Conservation (phyloP, 2,113 vertebrate species). For the Aramus guarauna region DNA sequence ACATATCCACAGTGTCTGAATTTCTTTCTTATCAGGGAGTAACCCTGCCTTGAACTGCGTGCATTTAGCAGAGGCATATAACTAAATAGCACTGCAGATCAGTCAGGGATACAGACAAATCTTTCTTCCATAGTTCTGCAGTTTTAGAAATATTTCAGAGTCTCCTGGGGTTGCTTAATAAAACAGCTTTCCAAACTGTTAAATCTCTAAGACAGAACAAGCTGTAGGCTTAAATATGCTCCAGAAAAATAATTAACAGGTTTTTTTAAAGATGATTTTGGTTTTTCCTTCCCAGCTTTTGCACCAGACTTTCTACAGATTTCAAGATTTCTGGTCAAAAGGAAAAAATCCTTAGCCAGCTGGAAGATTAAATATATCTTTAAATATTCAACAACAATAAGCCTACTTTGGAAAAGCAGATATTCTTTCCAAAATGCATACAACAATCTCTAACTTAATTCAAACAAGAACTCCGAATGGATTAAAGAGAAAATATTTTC, state of each 20-base stretch:
- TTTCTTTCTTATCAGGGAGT: constrained; percentile 5
- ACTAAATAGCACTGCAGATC: background rate
- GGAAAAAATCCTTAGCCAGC: background rate
- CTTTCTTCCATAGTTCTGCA: background rate
- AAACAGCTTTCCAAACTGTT: background rate
- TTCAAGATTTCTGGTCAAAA: background rate
- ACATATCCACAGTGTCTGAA: background rate
- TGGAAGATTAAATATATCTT: background rate
- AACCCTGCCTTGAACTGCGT: constrained; percentile 8
- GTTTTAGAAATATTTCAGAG: background rate
- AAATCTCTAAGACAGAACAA: background rate
- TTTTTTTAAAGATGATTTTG: background rate
- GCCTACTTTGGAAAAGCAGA: background rate
- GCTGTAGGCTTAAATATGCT: background rate
- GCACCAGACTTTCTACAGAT: background rate
- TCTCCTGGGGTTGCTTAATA: background rate
- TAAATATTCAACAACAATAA: background rate
- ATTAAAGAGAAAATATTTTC: background rate
- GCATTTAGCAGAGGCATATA: background rate
- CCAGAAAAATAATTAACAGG: background rate
- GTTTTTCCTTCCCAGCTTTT: background rate
- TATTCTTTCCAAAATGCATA: background rate
- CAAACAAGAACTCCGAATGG: background rate
- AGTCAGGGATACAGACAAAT: background rate
- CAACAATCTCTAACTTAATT: background rate